Evolutionary conservation across 2,113 vertebrate genomes (phyloP).

Genomic region (Caranx melampygus): DNA sequence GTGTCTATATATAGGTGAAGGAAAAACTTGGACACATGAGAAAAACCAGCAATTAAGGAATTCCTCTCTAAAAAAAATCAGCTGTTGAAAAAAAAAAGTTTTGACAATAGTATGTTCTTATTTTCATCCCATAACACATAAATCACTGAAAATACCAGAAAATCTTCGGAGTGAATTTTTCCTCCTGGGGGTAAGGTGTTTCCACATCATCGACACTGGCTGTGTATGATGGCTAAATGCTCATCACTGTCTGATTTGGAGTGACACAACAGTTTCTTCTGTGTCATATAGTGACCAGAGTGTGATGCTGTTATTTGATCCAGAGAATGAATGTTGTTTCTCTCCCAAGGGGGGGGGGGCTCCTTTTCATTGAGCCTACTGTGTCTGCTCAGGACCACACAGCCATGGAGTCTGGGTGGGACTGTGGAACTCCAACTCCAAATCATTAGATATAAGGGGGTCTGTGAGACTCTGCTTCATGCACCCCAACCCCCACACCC

Average conservation of each 20-base stretch:
- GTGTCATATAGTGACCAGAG: constrained; percentile 58
- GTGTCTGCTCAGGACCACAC: constrained; percentile 80
- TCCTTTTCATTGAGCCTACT: constrained; percentile 70
- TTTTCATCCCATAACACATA: not conserved
- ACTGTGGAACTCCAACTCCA: constrained; percentile 74
- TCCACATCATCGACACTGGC: constrained; percentile 38
- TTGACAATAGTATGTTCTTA: not conserved
- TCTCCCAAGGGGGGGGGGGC: constrained; percentile 58
- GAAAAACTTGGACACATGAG: constrained; percentile 34
- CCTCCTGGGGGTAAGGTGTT: not conserved
- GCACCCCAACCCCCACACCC: constrained; percentile 14
- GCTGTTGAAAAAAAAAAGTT: not conserved
- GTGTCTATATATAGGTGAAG: constrained; percentile 72
- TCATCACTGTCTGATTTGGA: constrained; percentile 61
- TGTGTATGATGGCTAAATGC: constrained; percentile 43
- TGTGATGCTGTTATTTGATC: constrained; percentile 77
- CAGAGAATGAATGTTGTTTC: constrained; percentile 75
- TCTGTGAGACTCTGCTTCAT: constrained; percentile 71
- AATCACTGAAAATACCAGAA: not conserved
- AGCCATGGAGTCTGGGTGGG: constrained; percentile 62
- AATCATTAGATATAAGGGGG: constrained; percentile 77
- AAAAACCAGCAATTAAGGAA: constrained; percentile 40
- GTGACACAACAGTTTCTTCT: constrained; percentile 77
- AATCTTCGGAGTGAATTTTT: not conserved
- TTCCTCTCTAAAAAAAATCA: constrained; percentile 6